Evolutionary conservation across 1,140 invertebrate species (phyloP).

Genomic region (Holcopasites calliopsidis): DNA sequence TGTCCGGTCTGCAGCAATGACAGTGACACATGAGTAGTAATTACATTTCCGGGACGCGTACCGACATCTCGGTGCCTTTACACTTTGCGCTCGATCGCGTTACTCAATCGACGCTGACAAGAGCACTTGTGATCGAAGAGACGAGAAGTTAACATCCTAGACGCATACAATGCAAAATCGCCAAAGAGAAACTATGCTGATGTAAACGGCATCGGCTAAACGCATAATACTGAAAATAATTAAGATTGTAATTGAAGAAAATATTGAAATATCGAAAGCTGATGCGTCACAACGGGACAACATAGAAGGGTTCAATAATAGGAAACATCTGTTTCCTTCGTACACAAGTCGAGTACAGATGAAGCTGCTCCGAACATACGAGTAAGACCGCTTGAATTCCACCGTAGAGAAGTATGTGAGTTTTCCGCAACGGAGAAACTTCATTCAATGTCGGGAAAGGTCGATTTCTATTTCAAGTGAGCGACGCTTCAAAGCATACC

Average conservation of each 20-base stretch:
- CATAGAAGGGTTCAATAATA: too few species aligned
- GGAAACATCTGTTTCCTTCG: neutral
- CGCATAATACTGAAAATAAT: too few species aligned
- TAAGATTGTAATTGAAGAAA: too few species aligned
- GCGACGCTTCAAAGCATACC: conserved; percentile 7
- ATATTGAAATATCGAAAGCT: too few species aligned
- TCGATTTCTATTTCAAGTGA: conserved; percentile 35
- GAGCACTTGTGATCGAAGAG: neutral
- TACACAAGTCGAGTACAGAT: neutral
- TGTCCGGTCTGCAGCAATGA: neutral
- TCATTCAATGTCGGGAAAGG: conserved; percentile 11
- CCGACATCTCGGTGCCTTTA: neutral
- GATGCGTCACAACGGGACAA: too few species aligned
- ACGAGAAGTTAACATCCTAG: neutral
- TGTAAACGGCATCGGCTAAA: too few species aligned
- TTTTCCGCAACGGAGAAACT: conserved; percentile 16
- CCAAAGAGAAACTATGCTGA: too few species aligned
- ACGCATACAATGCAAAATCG: too few species aligned
- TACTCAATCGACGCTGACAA: conserved; percentile 19
- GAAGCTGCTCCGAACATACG: neutral
- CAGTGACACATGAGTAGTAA: conserved; percentile 13
- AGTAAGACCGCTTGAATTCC: neutral
- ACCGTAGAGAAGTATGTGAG: neutral
- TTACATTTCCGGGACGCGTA: conserved; percentile 19
- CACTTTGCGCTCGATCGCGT: conserved; percentile 1